Evolutionary conservation across 1,140 invertebrate genomes (phyloP), one percentile per base, ranked within the genome.

Genomic region (Lepidurus packardi): DNA sequence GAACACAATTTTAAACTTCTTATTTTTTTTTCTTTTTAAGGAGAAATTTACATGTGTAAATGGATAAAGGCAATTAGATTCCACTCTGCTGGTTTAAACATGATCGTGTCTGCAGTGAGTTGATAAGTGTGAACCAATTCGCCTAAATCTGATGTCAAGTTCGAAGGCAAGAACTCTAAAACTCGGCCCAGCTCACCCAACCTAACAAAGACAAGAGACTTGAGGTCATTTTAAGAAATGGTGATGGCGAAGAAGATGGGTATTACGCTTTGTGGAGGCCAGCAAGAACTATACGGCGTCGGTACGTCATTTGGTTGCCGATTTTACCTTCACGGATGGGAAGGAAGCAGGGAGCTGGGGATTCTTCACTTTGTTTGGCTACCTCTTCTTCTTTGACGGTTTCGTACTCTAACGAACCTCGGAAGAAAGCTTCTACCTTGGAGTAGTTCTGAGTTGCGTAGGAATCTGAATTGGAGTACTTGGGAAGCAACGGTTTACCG

Each of bases 71-170:
- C 85, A 73, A 89, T 86, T 75, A 88, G 82, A 79, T 84, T 87
- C 88, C 88, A 89, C 78, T 89, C 85, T 42, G 85, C 82, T 0
- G 87, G 86, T 80, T 88, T 88, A 79, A 89, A 89, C 81, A 87
- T 86, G 24, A 90, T 87, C 82, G 90, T 90, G 80, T 88, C 84
- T 7, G 89, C 86, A 81, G 86, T 86, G 44, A 90, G 84, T 80
- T 85, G 86, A 80, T 90, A 89, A 43, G 88, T 90, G 80, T 86
- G 86, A 7, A 89, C 86, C 47, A 90, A 82, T 24, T 86, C 79
- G 16, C 86, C 82, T 0, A 89, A 80, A 80, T 89, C 88, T 43
- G 79, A 25, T 34, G 45, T 45, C 1, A 34, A 77, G 21, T 25
- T 45, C 21, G 44, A 65, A 53, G 65, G 65, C 21, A 53, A 21